A percentile compares a stretch with the other conserved stretches of the same genome.
These are phyloP conservation scores for Hozukius guyotensis DNA, from an alignment of 2,797 vertebrate species.

Conservation along the genomic window DNA sequence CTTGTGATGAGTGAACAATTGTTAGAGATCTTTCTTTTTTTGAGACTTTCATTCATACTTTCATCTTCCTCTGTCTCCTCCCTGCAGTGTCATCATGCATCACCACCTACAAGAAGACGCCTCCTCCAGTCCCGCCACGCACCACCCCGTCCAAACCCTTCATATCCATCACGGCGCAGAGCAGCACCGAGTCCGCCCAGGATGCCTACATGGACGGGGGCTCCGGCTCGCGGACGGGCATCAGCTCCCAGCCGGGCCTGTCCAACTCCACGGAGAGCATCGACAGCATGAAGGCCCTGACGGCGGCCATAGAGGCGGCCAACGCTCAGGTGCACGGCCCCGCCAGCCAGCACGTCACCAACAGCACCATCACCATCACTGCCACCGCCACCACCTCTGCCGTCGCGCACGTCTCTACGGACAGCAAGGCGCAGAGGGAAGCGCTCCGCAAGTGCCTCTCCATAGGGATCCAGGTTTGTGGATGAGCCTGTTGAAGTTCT, in stretches of 20 bases:
- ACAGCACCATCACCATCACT: constrained; percentile 85
- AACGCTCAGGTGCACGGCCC: constrained; percentile 97
- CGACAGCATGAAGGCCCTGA: constrained; percentile 99
- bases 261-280: constrained; percentile 99
- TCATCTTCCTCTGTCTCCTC: not conserved
- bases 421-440: constrained; percentile 90
- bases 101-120: constrained; percentile 99
- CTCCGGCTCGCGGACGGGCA: constrained; percentile 87
- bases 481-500: not conserved
- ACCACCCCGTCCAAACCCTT: constrained; percentile 97
- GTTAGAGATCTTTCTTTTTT: not conserved
- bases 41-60: not conserved
- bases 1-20: not conserved
- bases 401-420: constrained; percentile 51
- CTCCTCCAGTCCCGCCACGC: constrained; percentile 96
- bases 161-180: constrained; percentile 99
- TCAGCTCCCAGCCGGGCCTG: constrained; percentile 93
- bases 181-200: constrained; percentile 99
- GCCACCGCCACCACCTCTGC: constrained; percentile 73
- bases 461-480: constrained; percentile 83
- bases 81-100: constrained; percentile 97
- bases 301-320: constrained; percentile 97
- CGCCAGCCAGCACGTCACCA: constrained; percentile 94
- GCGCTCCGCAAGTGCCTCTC: constrained; percentile 91
- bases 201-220: constrained; percentile 98